Evolutionary conservation across 2,888 invertebrate species (phyloP), one percentile per base, ranked within the genome.

Genomic region (Dasysyrphus albostriatus): DNA sequence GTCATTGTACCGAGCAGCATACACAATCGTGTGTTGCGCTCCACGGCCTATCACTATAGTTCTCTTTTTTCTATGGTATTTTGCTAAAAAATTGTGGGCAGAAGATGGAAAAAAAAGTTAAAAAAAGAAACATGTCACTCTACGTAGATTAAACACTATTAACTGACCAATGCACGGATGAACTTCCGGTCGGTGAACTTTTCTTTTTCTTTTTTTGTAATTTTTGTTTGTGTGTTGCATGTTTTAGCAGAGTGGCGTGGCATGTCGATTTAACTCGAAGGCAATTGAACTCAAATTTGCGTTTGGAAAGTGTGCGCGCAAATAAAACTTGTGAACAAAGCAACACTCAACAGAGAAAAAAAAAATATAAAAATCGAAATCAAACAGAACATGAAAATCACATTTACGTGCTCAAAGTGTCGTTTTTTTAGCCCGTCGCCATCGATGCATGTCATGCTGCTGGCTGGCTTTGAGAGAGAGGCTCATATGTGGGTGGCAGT

Each of bases 121-220:
- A 24, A 54, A 70, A 39, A n/a, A 34, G n/a, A 61, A 61, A 75
- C 83, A 75, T 75, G 83, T 83, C 87, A 76, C 54, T 82, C 24
- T 39, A 65, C 59, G 75, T 49, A 59, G 74, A 72, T 83, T 76
- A 85, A 87, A 79, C 47, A 67, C 72, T 75, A 72, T 83, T 72
- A 87, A 72, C 75, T 75, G 83, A 44, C 87, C 83, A 79, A 83
- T 87, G 87, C 87, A 83, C 82, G 83, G 78, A 78, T 87, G 87
- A 79, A 76, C 83, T 87, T 87, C 87, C 87, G 83, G 83, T 61
- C 87, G 87, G 74, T 83, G 87, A 87, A 87, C 87, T 87, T 78
- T 67, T 82, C 61, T 74, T 54, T 42, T 69, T 56, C 37, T 56
- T 16, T 63, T 74, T 69, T 7, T 34, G 5, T 6, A 4, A 14